A percentile compares a stretch with the other conserved stretches of the same genome.
Evolutionary conservation across 1,140 invertebrate species (phyloP).

Genomic region (Pseudomyrmex gracilis): DNA sequence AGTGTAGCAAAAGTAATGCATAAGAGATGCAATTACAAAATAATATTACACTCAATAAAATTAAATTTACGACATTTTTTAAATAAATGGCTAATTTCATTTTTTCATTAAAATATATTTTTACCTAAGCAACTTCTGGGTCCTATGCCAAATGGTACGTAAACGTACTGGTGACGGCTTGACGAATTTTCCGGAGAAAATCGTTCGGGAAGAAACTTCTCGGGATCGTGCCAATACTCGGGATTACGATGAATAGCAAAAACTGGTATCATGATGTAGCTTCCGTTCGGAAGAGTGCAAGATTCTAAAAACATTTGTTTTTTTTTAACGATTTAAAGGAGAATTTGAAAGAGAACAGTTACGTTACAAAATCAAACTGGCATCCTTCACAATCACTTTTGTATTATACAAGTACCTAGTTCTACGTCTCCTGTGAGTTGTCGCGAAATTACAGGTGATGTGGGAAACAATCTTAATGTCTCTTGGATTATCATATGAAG

Average conservation of each 20-base stretch:
- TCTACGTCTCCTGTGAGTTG: not conserved
- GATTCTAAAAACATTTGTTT: slow-evolving; percentile 2
- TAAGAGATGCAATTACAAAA: no score
- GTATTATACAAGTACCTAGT: slow-evolving; percentile 7
- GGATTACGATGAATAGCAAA: slow-evolving; percentile 30
- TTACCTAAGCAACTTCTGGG: not conserved
- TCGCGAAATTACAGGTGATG: not conserved
- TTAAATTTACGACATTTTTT: not conserved
- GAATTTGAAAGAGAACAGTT: not conserved
- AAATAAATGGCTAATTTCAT: not conserved
- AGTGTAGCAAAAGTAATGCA: no score
- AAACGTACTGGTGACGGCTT: not conserved
- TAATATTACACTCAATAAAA: no score
- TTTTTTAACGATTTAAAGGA: not conserved
- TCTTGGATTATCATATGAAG: not conserved
- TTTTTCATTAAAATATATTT: no score
- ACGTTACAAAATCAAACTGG: not conserved
- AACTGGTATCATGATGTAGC: slow-evolving; percentile 7
- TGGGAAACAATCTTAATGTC: slow-evolving; percentile 16
- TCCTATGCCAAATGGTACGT: not conserved
- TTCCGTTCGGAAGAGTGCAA: slow-evolving; percentile 1
- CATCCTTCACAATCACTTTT: no score
- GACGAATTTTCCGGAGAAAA: not conserved
- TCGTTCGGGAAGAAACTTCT: slow-evolving; percentile 20
- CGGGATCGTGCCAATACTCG: not conserved